These are phyloP conservation scores for Aethina tumida DNA, from an alignment of 1,140 invertebrate genomes.

Conservation along the genomic window DNA sequence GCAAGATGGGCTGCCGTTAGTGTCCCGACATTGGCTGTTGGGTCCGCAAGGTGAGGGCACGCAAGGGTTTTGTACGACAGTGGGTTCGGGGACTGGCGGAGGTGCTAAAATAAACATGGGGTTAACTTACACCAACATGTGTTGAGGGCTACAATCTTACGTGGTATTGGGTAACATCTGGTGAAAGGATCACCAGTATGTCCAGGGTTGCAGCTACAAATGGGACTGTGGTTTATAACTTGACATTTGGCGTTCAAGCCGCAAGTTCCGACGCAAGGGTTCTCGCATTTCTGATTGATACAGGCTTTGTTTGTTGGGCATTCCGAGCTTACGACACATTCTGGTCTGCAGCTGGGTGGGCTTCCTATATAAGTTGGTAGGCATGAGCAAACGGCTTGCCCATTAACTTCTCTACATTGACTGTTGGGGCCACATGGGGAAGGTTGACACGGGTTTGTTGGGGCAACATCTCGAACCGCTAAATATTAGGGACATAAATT, in stretches of 20 bases:
- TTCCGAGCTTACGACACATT: conserved; percentile 51
- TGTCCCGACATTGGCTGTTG: conserved; percentile 55
- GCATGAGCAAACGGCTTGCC: conserved; percentile 53
- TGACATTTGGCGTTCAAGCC: conserved; percentile 49
- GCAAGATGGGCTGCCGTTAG: conserved; percentile 49
- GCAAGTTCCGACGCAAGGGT: conserved; percentile 53
- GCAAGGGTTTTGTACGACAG: conserved; percentile 44
- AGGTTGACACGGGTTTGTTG: conserved; percentile 48
- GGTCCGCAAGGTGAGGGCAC: conserved; percentile 59
- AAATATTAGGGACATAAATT: conserved; percentile 1
- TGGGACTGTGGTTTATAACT: conserved; percentile 57
- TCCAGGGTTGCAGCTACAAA: conserved; percentile 51
- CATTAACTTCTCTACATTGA: conserved; percentile 45
- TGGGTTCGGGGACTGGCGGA: conserved; percentile 11
- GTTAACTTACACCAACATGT: neutral
- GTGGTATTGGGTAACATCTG: conserved; percentile 43
- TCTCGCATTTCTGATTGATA: conserved; percentile 48
- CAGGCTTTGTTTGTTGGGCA: conserved; percentile 51
- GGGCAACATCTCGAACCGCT: conserved; percentile 36
- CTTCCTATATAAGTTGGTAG: conserved; percentile 47
- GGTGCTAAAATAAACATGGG: conserved; percentile 22
- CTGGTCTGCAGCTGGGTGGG: conserved; percentile 49
- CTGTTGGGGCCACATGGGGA: conserved; percentile 57
- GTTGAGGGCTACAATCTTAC: conserved; percentile 45
- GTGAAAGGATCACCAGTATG: conserved; percentile 57